phyloP scores from a whole-genome alignment of 2,113 vertebrate species.

The Salvelinus sp. region DNA sequence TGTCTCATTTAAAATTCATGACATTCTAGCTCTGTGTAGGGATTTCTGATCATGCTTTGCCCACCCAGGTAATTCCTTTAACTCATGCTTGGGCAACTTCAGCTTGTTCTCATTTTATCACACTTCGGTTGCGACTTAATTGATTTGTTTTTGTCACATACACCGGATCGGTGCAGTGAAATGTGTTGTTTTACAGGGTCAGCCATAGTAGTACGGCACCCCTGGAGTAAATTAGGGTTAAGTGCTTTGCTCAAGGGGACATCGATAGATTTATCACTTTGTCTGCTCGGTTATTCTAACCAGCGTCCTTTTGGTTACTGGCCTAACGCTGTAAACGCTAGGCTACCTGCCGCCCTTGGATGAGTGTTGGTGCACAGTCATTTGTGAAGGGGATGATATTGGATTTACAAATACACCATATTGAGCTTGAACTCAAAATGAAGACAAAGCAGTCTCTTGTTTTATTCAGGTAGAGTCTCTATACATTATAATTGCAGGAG shows the following conservation, averaged over 20 bases:
- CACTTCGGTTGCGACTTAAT: background rate
- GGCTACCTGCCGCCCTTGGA: too few species aligned
- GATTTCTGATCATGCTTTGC: constrained; percentile 32
- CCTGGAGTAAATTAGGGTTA: too few species aligned
- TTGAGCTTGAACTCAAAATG: constrained; percentile 8
- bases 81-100: constrained; percentile 44
- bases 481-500: background rate
- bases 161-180: too few species aligned
- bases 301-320: too few species aligned
- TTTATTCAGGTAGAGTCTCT: background rate
- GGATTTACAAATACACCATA: constrained; percentile 1
- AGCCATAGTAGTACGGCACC: too few species aligned
- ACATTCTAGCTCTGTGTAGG: constrained; percentile 40
- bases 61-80: constrained; percentile 53
- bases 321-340: too few species aligned
- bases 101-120: constrained; percentile 30
- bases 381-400: constrained; percentile 3
- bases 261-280: too few species aligned
- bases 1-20: constrained; percentile 56
- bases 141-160: too few species aligned
- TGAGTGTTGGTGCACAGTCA: background rate
- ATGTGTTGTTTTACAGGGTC: too few species aligned
- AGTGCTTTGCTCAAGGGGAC: too few species aligned
- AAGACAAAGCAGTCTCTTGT: background rate
- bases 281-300: too few species aligned